phyloP scores from a whole-genome alignment of 2,113 vertebrate genomes.

The Himantopus leucocephalus region DNA sequence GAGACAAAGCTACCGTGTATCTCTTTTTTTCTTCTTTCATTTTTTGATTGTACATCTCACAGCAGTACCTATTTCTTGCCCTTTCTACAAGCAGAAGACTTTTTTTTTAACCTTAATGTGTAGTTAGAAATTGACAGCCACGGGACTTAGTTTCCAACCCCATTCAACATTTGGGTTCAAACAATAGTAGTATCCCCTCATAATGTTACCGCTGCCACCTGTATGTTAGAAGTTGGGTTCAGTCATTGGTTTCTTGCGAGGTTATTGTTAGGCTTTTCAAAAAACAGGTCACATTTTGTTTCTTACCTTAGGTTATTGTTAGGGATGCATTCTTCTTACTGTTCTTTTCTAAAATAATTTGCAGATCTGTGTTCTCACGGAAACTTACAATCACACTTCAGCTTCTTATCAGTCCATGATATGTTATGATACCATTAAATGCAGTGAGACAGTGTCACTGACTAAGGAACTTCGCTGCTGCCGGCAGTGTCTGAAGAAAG shows the following conservation, averaged over 20 bases:
- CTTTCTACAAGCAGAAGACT: neutral
- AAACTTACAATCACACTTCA: neutral
- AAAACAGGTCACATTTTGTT: neutral
- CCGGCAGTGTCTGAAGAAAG: neutral
- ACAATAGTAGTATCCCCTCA: neutral
- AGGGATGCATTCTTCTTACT: neutral
- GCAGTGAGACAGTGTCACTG: neutral
- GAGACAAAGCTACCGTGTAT: neutral
- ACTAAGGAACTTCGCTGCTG: neutral
- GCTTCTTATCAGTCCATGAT: neutral
- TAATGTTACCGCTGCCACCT: neutral
- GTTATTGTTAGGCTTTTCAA: neutral
- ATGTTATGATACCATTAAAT: neutral
- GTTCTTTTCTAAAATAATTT: neutral
- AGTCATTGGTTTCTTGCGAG: neutral
- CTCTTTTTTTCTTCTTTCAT: rapidly evolving
- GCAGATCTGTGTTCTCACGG: neutral
- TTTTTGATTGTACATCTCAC: neutral
- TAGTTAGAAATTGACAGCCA: neutral
- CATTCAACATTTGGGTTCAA: neutral
- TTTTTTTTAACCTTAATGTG: neutral
- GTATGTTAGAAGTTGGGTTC: neutral
- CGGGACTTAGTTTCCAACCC: neutral
- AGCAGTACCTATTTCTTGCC: neutral
- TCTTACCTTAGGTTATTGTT: neutral